Percentiles rank a stretch among this genome's conserved stretches.
Evolutionary conservation across 2,888 invertebrate genomes (phyloP).

Genomic region (Cryptosula pallasiana): DNA sequence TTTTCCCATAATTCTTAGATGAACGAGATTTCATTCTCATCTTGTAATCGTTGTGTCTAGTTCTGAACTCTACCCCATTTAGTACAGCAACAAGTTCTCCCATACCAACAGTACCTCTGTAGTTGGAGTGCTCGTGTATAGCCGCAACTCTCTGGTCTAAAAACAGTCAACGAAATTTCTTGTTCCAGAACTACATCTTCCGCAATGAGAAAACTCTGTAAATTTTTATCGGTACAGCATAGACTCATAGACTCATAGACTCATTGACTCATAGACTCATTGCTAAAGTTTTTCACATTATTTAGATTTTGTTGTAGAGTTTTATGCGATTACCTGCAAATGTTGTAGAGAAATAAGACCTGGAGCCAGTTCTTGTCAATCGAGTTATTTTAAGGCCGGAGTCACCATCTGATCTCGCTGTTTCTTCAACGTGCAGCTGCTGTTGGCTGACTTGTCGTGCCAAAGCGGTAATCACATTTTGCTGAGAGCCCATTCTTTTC

Average conservation of each 20-base stretch:
- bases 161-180: too few relatives aligned
- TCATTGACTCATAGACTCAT: too few relatives aligned
- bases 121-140: slow-evolving; percentile 36
- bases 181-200: too few relatives aligned
- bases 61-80: slow-evolving; percentile 40
- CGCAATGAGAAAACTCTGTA: too few relatives aligned
- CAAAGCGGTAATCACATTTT: slow-evolving; percentile 5
- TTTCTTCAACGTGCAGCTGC: slow-evolving; percentile 27
- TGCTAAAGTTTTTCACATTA: too few relatives aligned
- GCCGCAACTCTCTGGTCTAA: slow-evolving; percentile 24
- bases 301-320: too few relatives aligned
- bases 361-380: slow-evolving; percentile 9
- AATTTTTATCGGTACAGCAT: too few relatives aligned
- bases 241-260: too few relatives aligned
- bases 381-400: slow-evolving; percentile 28
- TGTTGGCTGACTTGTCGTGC: slow-evolving; percentile 23
- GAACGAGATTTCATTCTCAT: slow-evolving; percentile 33
- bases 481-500: neutral
- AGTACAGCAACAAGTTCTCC: slow-evolving; percentile 31
- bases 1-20: slow-evolving; percentile 28
- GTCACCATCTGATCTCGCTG: slow-evolving; percentile 27
- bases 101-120: slow-evolving; percentile 25
- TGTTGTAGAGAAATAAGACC: neutral
- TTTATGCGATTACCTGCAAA: slow-evolving; percentile 19
- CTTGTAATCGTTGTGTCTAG: slow-evolving; percentile 45